Percentiles rank a stretch among this genome's conserved stretches.
Evolutionary conservation across 1,140 invertebrate species (phyloP).

Genomic region (Cheumatopsyche charites): DNA sequence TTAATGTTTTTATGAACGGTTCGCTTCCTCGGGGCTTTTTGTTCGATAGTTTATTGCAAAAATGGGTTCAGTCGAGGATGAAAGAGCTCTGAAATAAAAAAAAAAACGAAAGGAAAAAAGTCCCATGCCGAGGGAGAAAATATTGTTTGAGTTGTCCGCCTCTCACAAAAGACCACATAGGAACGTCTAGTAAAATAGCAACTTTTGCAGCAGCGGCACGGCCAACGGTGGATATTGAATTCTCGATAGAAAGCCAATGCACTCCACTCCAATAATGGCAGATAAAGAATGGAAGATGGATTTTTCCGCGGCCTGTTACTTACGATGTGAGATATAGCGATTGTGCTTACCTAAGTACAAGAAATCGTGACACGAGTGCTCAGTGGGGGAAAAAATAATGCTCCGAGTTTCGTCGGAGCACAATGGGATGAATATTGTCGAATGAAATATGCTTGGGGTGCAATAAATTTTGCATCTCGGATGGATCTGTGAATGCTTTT

Average conservation of each 20-base stretch:
- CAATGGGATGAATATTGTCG: too few relatives aligned
- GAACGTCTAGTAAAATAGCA: conserved; percentile 13
- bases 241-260: not conserved
- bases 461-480: too few relatives aligned
- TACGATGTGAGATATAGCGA: too few relatives aligned
- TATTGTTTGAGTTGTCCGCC: conserved; percentile 22
- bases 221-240: conserved; percentile 15
- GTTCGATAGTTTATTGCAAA: conserved; percentile 19
- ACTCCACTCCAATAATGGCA: conserved; percentile 12
- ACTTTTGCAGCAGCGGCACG: conserved; percentile 9
- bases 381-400: too few relatives aligned
- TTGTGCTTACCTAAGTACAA: too few relatives aligned
- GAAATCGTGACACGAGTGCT: too few relatives aligned
- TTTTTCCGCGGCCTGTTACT: not conserved
- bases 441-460: too few relatives aligned
- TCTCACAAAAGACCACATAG: conserved; percentile 14
- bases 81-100: too few relatives aligned
- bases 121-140: not conserved
- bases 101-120: too few relatives aligned
- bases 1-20: not conserved
- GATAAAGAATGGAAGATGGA: conserved; percentile 17
- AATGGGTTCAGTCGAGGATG: conserved; percentile 16
- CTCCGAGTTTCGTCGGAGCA: not conserved
- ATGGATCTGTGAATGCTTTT: too few relatives aligned
- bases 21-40: not conserved